phyloP scores from a whole-genome alignment of 2,113 vertebrate species.

The Sakesphorus luctuosus region DNA sequence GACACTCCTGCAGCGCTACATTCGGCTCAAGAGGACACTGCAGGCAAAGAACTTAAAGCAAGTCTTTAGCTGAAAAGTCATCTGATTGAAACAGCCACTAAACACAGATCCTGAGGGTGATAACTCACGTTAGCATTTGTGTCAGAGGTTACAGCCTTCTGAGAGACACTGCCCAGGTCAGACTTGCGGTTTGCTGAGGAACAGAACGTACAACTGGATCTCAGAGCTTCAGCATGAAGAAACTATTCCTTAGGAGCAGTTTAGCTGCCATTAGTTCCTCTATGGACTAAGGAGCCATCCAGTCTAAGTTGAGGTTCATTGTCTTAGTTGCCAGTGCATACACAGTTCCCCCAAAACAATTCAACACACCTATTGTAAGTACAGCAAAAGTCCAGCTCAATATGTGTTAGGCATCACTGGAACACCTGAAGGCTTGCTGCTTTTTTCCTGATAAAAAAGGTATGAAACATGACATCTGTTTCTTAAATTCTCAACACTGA shows the following conservation, averaged over 20 bases:
- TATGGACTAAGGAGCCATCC: constrained; percentile 70
- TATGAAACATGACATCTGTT: constrained; percentile 80
- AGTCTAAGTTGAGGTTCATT: constrained; percentile 77
- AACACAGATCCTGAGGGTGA: constrained; percentile 65
- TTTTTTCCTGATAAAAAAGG: constrained; percentile 85
- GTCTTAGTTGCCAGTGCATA: constrained; percentile 79
- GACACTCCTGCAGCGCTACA: constrained; percentile 34
- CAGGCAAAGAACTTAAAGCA: constrained; percentile 57
- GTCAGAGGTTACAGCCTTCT: constrained; percentile 67
- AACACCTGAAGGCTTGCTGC: constrained; percentile 86
- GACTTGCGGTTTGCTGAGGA: constrained; percentile 46
- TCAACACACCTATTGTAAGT: constrained; percentile 79
- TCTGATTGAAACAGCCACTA: constrained; percentile 52
- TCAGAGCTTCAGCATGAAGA: constrained; percentile 69
- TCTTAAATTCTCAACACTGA: constrained; percentile 71
- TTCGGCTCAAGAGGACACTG: constrained; percentile 58
- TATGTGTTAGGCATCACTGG: constrained; percentile 82
- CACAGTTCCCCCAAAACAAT: constrained; percentile 75
- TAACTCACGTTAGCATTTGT: constrained; percentile 54
- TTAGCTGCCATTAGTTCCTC: constrained; percentile 79
- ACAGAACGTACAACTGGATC: constrained; percentile 34
- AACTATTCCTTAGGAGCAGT: constrained; percentile 67
- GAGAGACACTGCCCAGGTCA: constrained; percentile 57
- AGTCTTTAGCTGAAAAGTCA: constrained; percentile 54
- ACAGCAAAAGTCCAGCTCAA: constrained; percentile 80